A percentile compares a stretch with the other conserved stretches of the same genome.
These are phyloP conservation scores for Halisarca cf. caerulea DNA, from an alignment of 37 sponge, comb jelly and placozoan genomes.

Conservation along the genomic window DNA sequence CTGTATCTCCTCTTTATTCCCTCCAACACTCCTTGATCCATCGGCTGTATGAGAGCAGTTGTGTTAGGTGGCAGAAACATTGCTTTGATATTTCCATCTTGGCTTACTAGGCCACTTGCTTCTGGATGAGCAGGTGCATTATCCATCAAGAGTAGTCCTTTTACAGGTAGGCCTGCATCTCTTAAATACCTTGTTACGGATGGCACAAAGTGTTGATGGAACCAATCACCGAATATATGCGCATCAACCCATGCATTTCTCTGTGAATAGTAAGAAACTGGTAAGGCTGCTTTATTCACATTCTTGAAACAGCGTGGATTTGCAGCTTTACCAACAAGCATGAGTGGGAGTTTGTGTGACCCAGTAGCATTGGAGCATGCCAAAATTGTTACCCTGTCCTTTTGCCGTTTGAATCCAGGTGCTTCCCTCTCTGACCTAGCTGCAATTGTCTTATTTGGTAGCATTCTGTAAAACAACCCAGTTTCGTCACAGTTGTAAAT, in stretches of 20 bases:
- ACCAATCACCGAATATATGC: conserved; percentile 29
- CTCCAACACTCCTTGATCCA: conserved; percentile 66
- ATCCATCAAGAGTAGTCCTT: conserved; percentile 43
- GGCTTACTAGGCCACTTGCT: not conserved
- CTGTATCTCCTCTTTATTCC: conserved; percentile 41
- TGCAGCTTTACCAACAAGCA: conserved; percentile 47
- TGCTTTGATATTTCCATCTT: conserved; percentile 34
- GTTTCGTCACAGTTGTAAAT: conserved; percentile 62
- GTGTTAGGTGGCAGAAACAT: conserved; percentile 52
- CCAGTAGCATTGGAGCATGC: conserved; percentile 31
- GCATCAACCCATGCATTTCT: conserved; percentile 49
- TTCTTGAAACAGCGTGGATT: conserved; percentile 55
- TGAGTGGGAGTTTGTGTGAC: conserved; percentile 37
- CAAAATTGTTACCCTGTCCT: not conserved
- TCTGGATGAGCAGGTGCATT: conserved; percentile 60
- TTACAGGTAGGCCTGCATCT: conserved; percentile 16
- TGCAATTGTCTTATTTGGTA: conserved; percentile 44
- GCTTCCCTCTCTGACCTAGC: conserved; percentile 26
- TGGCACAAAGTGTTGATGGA: conserved; percentile 42
- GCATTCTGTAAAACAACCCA: conserved; percentile 42
- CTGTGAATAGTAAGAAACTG: conserved; percentile 39
- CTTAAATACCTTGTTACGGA: conserved; percentile 9
- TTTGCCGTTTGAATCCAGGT: not conserved
- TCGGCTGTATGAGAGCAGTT: conserved; percentile 35
- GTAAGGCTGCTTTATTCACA: conserved; percentile 24